These are phyloP conservation scores for Ginglymostoma cirratum DNA, from an alignment of 2,113 vertebrate genomes.

Conservation along the genomic window DNA sequence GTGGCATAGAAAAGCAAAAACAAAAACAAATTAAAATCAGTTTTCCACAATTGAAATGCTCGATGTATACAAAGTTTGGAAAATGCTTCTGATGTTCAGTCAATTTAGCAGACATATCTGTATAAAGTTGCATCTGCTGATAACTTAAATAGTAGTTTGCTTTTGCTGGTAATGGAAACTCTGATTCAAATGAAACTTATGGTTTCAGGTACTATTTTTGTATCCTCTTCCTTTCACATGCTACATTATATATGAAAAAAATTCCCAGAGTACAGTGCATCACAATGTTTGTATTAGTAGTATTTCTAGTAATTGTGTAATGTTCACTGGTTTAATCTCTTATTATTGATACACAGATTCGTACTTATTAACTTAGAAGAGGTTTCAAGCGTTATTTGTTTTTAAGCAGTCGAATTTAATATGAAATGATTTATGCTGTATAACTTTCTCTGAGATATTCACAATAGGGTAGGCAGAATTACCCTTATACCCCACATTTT, in stretches of 20 bases:
- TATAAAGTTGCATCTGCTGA: conserved; percentile 12
- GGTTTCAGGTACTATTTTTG: conserved; percentile 29
- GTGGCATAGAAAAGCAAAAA: background rate
- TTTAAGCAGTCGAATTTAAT: background rate
- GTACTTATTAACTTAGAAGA: conserved; percentile 6
- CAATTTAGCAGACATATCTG: conserved; percentile 2
- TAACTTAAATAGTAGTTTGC: conserved; percentile 10
- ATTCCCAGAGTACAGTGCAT: background rate
- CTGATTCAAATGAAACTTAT: conserved; percentile 37
- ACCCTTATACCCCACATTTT: background rate
- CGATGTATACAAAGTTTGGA: background rate
- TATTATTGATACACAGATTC: background rate
- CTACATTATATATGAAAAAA: background rate
- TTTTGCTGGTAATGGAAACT: conserved; percentile 35
- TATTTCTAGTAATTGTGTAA: conserved; percentile 18
- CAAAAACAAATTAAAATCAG: background rate
- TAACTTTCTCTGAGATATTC: background rate
- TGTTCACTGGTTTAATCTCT: conserved; percentile 7
- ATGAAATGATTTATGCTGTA: background rate
- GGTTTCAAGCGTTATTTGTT: background rate
- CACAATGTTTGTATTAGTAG: conserved; percentile 20
- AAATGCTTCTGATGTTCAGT: conserved; percentile 30
- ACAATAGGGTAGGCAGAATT: background rate
- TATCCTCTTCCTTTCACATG: conserved; percentile 16
- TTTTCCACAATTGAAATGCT: background rate